These are phyloP conservation scores for Morone chrysops DNA, from an alignment of 2,113 vertebrate genomes.

Conservation along the genomic window DNA sequence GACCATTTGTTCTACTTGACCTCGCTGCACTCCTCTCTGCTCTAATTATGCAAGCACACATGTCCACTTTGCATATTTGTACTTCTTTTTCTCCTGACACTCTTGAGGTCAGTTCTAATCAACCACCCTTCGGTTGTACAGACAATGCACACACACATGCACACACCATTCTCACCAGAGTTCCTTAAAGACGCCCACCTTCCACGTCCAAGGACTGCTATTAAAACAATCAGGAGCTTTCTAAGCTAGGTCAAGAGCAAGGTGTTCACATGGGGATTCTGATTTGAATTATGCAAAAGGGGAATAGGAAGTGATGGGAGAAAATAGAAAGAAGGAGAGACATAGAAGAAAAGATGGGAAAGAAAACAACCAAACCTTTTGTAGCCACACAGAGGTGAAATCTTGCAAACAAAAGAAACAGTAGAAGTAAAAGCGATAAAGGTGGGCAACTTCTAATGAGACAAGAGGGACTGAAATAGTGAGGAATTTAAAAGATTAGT, in stretches of 20 bases:
- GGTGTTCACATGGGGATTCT: slow-evolving; percentile 77
- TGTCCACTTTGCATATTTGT: slow-evolving; percentile 85
- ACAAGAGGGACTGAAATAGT: slow-evolving; percentile 51
- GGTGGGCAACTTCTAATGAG: slow-evolving; percentile 60
- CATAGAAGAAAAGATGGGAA: slow-evolving; percentile 40
- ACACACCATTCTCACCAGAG: slow-evolving; percentile 62
- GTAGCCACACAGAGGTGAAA: slow-evolving; percentile 35
- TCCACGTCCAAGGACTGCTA: slow-evolving; percentile 80
- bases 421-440: slow-evolving; percentile 37
- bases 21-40: slow-evolving; percentile 69
- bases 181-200: slow-evolving; percentile 78
- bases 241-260: slow-evolving; percentile 80
- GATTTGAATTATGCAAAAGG: slow-evolving; percentile 80
- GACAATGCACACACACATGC: slow-evolving; percentile 50
- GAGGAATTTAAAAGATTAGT: slow-evolving; percentile 76
- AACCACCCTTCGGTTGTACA: slow-evolving; percentile 76
- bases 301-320: slow-evolving; percentile 40
- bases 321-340: slow-evolving; percentile 51
- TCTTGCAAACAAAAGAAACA: slow-evolving; percentile 28
- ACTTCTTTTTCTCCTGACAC: slow-evolving; percentile 70
- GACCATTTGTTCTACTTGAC: slow-evolving; percentile 80
- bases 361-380: slow-evolving; percentile 60
- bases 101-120: slow-evolving; percentile 82
- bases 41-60: slow-evolving; percentile 88
- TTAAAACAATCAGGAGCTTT: slow-evolving; percentile 86